Evolutionary conservation across 2,888 invertebrate species (phyloP).

Genomic region (Theretra japonica): DNA sequence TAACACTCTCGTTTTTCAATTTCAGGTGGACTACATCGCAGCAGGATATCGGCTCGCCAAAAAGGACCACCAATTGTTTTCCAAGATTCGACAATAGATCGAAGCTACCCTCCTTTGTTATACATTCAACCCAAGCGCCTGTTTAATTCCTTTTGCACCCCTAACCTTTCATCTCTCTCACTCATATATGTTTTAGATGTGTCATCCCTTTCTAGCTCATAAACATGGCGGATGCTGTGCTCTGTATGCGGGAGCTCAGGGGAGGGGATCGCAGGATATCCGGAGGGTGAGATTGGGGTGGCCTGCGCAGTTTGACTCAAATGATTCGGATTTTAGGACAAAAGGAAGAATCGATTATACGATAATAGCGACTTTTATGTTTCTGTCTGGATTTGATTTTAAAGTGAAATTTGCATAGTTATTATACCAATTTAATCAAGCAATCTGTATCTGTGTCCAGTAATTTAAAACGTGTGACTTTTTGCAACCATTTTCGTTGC

Average conservation of each 20-base stretch:
- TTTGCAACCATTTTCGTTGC: too few relatives aligned
- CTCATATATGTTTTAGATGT: slow-evolving; percentile 30
- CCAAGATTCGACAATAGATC: slow-evolving; percentile 39
- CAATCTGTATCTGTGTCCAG: too few relatives aligned
- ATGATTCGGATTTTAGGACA: slow-evolving; percentile 66
- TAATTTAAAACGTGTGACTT: too few relatives aligned
- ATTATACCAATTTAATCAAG: too few relatives aligned
- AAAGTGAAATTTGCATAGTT: too few relatives aligned
- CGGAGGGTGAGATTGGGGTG: slow-evolving; percentile 68
- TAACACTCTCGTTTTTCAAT: slow-evolving; percentile 10
- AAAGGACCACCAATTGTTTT: slow-evolving; percentile 26
- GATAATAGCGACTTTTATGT: slow-evolving; percentile 40
- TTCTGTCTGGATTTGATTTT: too few relatives aligned
- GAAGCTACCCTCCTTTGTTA: slow-evolving; percentile 59
- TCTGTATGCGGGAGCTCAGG: slow-evolving; percentile 51
- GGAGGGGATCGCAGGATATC: slow-evolving; percentile 58
- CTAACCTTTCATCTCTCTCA: slow-evolving; percentile 45
- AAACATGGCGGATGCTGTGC: slow-evolving; percentile 79
- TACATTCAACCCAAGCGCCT: slow-evolving; percentile 61
- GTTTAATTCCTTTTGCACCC: slow-evolving; percentile 65
- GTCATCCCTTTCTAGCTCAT: slow-evolving; percentile 46
- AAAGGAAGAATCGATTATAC: slow-evolving; percentile 59
- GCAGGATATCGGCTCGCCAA: background rate
- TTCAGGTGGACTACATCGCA: slow-evolving; percentile 26
- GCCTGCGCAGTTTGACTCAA: slow-evolving; percentile 62